Conservation (phyloP, 2,797 vertebrate genomes). For the Nyctalus aviator region DNA sequence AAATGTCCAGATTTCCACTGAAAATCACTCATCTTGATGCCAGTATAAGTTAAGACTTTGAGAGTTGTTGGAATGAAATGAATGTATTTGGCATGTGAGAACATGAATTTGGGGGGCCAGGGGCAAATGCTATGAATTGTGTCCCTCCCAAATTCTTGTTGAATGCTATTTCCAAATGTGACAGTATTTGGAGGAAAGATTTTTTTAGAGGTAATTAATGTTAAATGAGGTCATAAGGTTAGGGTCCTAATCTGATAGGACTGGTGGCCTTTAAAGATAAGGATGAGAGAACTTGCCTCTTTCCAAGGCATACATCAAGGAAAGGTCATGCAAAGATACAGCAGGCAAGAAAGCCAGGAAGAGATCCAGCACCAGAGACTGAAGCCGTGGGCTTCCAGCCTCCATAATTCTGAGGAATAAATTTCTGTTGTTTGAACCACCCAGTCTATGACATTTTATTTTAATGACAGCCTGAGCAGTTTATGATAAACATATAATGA, state of each 20-base stretch:
- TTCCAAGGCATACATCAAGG: not conserved
- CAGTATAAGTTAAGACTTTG: not conserved
- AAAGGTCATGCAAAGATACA: not conserved
- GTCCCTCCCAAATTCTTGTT: not conserved
- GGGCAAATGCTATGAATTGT: not conserved
- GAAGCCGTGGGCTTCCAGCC: not conserved
- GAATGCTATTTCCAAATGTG: not conserved
- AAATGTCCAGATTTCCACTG: no score
- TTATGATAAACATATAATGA: not conserved
- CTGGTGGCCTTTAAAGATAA: not conserved
- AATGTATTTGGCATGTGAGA: not conserved
- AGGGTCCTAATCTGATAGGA: not conserved
- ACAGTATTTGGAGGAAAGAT: not conserved
- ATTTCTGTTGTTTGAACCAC: not conserved
- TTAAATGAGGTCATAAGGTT: not conserved
- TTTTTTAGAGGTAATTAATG: slow-evolving; percentile 14
- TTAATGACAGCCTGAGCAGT: not conserved
- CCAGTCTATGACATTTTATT: not conserved
- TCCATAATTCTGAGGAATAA: not conserved
- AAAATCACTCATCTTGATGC: no score
- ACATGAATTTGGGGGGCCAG: not conserved
- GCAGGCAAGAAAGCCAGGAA: not conserved
- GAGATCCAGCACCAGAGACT: not conserved
- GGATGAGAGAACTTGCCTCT: not conserved
- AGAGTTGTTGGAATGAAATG: not conserved